phyloP scores from a whole-genome alignment of 1,140 invertebrate species.

The Lycorma delicatula region DNA sequence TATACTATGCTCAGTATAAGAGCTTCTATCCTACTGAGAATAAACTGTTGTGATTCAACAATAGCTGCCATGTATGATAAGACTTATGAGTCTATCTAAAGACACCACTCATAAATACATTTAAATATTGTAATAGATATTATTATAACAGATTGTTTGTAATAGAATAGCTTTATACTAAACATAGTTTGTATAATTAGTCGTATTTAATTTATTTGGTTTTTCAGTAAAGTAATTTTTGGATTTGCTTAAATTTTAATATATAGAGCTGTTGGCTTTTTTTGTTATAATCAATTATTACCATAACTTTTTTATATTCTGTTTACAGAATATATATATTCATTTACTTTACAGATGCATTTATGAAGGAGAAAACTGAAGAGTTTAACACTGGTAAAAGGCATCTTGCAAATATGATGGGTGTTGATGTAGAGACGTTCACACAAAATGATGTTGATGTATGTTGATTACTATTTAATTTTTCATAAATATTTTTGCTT shows the following conservation, averaged over 20 bases:
- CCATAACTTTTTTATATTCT: neutral
- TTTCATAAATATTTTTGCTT: too few relatives aligned
- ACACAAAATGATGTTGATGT: constrained; percentile 83
- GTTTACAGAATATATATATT: constrained; percentile 3
- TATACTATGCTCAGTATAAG: too few relatives aligned
- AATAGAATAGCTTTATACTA: neutral
- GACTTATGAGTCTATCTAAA: too few relatives aligned
- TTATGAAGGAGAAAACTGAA: constrained; percentile 69
- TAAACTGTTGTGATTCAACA: too few relatives aligned
- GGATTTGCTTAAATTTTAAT: neutral
- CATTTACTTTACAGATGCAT: constrained; percentile 50
- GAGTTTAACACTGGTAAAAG: constrained; percentile 87
- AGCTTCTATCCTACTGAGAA: too few relatives aligned
- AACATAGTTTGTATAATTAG: neutral
- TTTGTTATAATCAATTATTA: constrained; percentile 10
- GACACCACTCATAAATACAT: too few relatives aligned
- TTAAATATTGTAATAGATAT: too few relatives aligned
- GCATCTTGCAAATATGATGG: constrained; percentile 98
- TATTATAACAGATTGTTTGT: too few relatives aligned
- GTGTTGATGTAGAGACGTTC: constrained; percentile 76
- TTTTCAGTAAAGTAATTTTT: neutral
- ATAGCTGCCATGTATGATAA: too few relatives aligned
- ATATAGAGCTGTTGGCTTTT: neutral
- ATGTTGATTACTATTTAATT: constrained; percentile 31
- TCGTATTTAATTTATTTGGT: neutral